phyloP scores from a whole-genome alignment of 2,797 vertebrate species.

The Miichthys miiuy region DNA sequence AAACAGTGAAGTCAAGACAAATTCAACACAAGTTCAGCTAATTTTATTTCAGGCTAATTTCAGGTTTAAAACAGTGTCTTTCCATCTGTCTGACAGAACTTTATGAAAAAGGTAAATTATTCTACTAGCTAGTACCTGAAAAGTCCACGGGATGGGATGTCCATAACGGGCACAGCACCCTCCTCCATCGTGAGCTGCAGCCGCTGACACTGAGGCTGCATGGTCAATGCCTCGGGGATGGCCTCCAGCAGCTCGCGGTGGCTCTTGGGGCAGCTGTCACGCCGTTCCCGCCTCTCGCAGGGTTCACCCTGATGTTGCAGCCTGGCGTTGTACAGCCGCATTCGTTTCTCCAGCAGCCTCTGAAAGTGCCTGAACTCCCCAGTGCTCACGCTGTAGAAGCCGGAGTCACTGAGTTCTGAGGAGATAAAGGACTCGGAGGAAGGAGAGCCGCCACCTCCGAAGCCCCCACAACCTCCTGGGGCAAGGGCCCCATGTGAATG shows the following conservation, averaged over 20 bases:
- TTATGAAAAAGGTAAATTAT: background rate
- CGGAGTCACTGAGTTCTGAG: slow-evolving; percentile 84
- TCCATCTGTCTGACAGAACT: background rate
- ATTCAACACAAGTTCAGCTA: no score
- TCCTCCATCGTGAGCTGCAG: slow-evolving; percentile 65
- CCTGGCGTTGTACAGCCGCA: slow-evolving; percentile 83
- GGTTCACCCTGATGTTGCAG: slow-evolving; percentile 82
- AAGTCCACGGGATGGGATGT: slow-evolving; percentile 69
- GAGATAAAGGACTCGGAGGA: slow-evolving; percentile 85
- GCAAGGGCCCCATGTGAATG: slow-evolving; percentile 71
- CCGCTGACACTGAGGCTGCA: slow-evolving; percentile 78
- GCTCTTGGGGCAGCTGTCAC: slow-evolving; percentile 85
- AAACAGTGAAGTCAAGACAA: slow-evolving; percentile 19
- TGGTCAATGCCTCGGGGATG: slow-evolving; percentile 84
- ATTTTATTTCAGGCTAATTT: no score
- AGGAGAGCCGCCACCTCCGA: slow-evolving; percentile 75
- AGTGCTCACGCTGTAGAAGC: slow-evolving; percentile 85
- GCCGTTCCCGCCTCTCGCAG: slow-evolving; percentile 79
- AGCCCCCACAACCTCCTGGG: slow-evolving; percentile 66
- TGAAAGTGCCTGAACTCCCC: slow-evolving; percentile 87
- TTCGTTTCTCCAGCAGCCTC: slow-evolving; percentile 85
- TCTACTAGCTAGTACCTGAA: slow-evolving; percentile 71
- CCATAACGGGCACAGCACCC: slow-evolving; percentile 45
- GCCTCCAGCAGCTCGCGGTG: slow-evolving; percentile 86
- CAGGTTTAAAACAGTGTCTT: background rate